Evolutionary conservation across 2,888 invertebrate genomes (phyloP).

Genomic region (Uropetala carovei): DNA sequence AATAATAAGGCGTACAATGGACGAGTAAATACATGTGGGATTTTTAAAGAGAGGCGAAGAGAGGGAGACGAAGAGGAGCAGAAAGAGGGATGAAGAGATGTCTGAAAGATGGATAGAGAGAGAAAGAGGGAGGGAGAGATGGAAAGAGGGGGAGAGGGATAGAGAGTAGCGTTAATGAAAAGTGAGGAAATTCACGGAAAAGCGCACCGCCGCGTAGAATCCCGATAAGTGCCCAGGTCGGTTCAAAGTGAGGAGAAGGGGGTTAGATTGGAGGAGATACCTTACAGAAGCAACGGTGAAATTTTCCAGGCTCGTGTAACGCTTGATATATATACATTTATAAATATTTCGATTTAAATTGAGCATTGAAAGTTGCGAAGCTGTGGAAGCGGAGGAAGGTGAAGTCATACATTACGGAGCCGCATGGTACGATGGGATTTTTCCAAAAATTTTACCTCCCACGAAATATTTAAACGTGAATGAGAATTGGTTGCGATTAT

Average conservation of each 20-base stretch:
- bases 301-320: not conserved
- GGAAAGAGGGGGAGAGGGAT: not conserved
- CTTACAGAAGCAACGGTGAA: not conserved
- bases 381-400: not conserved
- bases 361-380: slow-evolving; percentile 6
- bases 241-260: not conserved
- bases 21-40: not conserved
- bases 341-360: slow-evolving; percentile 28
- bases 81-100: not conserved
- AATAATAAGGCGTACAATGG: too few relatives aligned
- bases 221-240: not conserved
- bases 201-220: not conserved
- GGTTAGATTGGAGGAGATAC: not conserved
- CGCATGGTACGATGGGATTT: too few relatives aligned
- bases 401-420: not conserved
- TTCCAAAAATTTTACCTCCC: too few relatives aligned
- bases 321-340: not conserved
- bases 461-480: too few relatives aligned
- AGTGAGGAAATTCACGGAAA: not conserved
- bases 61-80: not conserved
- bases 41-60: not conserved
- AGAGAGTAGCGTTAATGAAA: not conserved
- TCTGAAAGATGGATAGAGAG: not conserved
- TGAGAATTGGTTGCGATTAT: too few relatives aligned
- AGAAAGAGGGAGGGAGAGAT: not conserved